Base-by-base conservation (phyloP, 1,140 invertebrate species). In the Drosophila eugracilis region DNA sequence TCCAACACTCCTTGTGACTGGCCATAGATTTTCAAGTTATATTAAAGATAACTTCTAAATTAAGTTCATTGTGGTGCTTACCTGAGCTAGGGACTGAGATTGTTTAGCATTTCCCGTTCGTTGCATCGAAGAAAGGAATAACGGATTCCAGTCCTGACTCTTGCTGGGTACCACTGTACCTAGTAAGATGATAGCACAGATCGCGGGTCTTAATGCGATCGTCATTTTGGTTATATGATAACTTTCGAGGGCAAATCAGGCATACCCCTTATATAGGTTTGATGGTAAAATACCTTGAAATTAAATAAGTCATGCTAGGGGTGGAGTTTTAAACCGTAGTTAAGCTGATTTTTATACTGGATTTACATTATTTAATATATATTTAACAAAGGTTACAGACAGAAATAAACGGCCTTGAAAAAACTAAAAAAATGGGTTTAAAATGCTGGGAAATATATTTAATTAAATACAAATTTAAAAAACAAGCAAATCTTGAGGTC, bases 211-310 rank as follows among this genome's bases (percentile, higher is more conserved):
- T 4, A 9, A n/a, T 17, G 3, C 17, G 1, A 22, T 17, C 10
- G 9, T 9, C 60, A 65, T 62, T 4, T 1, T 36, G 55, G 14
- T 19, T 14, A 4, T 37, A 1, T 10, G 14, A 1, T 22, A 7
- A 62, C n/a, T 28, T n/a, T 9, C 1, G 5, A 41, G 0, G 10
- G 14, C 21, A 9, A 62, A 12, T 32, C 7, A n/a, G 30, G 3
- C n/a, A 4, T 2, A 4, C 17, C 17, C n/a, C 57, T 65, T 65
- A 36, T 65, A 65, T 65, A 65, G 28, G 17, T 26, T 62, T 3
- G n/a, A n/a, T 3, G 2, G 5, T 28, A 47, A 45, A 1, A 36
- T 6, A 10, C 21, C 22, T n/a, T 12, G 15, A 62, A 60, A 45
- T 28, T 15, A 4, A 6, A 6, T 21, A 22, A 4, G 1, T 7